Percentiles rank a stretch among this genome's conserved stretches.
Conservation (phyloP, 2,888 invertebrate genomes). For the Chrysodeixis includens region DNA sequence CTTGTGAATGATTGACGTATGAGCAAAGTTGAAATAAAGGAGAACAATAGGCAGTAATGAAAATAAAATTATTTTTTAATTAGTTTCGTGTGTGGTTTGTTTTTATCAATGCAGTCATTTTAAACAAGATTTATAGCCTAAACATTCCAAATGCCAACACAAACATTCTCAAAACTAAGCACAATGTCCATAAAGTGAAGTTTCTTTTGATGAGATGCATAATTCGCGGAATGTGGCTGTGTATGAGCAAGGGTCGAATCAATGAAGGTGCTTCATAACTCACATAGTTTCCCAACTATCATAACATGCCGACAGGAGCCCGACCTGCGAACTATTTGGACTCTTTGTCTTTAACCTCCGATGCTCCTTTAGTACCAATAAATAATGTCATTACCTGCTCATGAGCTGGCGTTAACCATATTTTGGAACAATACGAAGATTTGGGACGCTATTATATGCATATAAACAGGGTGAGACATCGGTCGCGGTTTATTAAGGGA, state of each 20-base stretch:
- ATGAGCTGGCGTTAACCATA: slow-evolving; percentile 77
- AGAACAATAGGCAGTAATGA: too few relatives aligned
- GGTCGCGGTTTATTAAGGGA: slow-evolving; percentile 77
- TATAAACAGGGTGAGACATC: slow-evolving; percentile 79
- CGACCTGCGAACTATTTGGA: slow-evolving; percentile 70
- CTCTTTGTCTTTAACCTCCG: slow-evolving; percentile 77
- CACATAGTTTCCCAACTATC: slow-evolving; percentile 70
- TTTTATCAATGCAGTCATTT: not conserved
- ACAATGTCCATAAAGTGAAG: slow-evolving; percentile 47
- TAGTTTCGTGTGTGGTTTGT: not conserved
- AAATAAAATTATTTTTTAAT: too few relatives aligned
- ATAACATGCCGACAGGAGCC: slow-evolving; percentile 71
- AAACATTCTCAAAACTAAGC: slow-evolving; percentile 52
- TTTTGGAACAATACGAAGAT: slow-evolving; percentile 85
- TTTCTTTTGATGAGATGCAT: slow-evolving; percentile 60
- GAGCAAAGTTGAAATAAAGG: not conserved
- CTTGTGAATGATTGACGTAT: not conserved
- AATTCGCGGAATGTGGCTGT: slow-evolving; percentile 49
- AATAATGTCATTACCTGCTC: slow-evolving; percentile 87
- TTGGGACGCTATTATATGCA: slow-evolving; percentile 81
- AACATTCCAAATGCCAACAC: slow-evolving; percentile 44
- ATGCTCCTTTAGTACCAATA: slow-evolving; percentile 80
- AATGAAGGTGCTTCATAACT: slow-evolving; percentile 62
- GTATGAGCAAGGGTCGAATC: slow-evolving; percentile 56
- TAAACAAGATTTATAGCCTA: not conserved